A percentile compares a stretch with the other conserved stretches of the same genome.
phyloP scores from a whole-genome alignment of 2,888 invertebrate genomes.

The Galerucella calmariensis region DNA sequence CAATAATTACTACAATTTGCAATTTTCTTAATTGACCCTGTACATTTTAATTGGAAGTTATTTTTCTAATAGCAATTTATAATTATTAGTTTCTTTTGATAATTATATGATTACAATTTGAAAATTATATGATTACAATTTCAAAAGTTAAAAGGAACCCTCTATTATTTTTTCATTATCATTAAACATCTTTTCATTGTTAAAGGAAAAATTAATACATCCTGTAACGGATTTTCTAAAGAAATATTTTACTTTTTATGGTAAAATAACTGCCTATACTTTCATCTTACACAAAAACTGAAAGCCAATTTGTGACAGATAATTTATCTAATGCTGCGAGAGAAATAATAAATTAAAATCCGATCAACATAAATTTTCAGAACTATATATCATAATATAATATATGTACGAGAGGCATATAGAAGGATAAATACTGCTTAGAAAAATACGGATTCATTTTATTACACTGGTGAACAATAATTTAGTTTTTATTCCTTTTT shows the following conservation, averaged over 20 bases:
- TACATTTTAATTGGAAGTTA: neutral
- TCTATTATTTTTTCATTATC: no score
- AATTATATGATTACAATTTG: neutral
- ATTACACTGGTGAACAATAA: neutral
- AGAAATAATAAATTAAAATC: slow-evolving; percentile 1
- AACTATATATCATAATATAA: neutral
- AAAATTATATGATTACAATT: no score
- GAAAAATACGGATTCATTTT: neutral
- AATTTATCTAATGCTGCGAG: slow-evolving; percentile 3
- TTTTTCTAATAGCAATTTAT: neutral
- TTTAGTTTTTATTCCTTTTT: no score
- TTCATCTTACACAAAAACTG: slow-evolving; percentile 11
- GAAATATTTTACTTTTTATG: slow-evolving; percentile 12
- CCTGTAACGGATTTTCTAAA: slow-evolving; percentile 1
- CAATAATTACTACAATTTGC: neutral
- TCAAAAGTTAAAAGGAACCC: no score
- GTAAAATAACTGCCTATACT: slow-evolving; percentile 4
- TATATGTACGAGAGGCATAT: neutral
- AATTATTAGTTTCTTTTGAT: neutral
- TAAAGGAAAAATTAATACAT: neutral
- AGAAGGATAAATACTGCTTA: neutral
- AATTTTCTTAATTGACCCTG: neutral
- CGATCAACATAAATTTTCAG: slow-evolving; percentile 9
- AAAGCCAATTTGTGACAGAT: slow-evolving; percentile 8
- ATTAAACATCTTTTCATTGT: no score